A percentile compares a stretch with the other conserved stretches of the same genome.
These are phyloP conservation scores for Dufourea novaeangliae DNA, from an alignment of 1,140 invertebrate genomes.

Conservation along the genomic window DNA sequence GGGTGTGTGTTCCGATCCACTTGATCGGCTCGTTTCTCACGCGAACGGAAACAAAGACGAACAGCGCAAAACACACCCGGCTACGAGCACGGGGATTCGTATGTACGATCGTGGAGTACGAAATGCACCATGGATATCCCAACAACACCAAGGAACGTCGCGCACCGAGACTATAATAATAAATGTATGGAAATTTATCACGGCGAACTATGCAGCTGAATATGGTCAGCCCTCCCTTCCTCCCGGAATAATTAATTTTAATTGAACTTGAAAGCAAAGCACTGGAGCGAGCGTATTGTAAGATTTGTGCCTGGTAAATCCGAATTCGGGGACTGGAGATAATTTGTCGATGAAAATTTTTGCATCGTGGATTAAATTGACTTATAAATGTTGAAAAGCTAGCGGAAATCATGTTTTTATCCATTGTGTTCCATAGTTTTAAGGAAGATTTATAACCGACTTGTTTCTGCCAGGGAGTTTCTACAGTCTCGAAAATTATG, in stretches of 20 bases:
- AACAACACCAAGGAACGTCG: neutral
- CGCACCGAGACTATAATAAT: constrained; percentile 3
- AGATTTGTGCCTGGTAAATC: too few species aligned
- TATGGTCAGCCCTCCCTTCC: neutral
- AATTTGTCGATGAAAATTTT: too few species aligned
- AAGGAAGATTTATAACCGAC: too few species aligned
- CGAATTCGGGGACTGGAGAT: too few species aligned
- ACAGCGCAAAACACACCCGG: constrained; percentile 25
- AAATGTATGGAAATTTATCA: neutral
- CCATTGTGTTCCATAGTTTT: too few species aligned
- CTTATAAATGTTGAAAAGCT: too few species aligned
- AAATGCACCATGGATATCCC: neutral
- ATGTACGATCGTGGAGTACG: neutral
- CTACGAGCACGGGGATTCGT: neutral
- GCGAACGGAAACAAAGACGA: constrained; percentile 16
- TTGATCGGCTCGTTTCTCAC: constrained; percentile 44
- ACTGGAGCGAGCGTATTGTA: too few species aligned
- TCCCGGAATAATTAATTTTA: constrained; percentile 32
- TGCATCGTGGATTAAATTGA: too few species aligned
- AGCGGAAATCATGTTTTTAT: too few species aligned
- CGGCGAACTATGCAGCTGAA: neutral
- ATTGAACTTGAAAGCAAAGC: neutral
- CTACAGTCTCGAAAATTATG: too few species aligned
- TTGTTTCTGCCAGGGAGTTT: too few species aligned
- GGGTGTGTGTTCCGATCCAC: constrained; percentile 35